Percentiles rank a stretch among this genome's conserved stretches.
phyloP scores from a whole-genome alignment of 2,888 invertebrate species.

The Drosophila nigricruria region DNA sequence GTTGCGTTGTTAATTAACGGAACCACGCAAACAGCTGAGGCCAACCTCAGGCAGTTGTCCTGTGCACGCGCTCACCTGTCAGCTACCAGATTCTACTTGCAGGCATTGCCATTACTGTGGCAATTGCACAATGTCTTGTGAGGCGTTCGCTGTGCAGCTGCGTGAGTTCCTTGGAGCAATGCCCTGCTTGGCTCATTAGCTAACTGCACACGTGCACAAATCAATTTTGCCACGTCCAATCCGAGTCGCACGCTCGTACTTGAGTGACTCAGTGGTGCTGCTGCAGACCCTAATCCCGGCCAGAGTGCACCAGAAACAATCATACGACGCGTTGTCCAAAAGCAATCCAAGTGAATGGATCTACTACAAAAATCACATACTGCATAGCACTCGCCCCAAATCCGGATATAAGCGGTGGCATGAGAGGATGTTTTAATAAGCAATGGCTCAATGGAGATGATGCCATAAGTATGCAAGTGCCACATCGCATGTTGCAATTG shows the following conservation, averaged over 20 bases:
- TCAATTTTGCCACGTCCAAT: constrained; percentile 64
- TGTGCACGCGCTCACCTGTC: constrained; percentile 15
- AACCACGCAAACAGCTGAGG: constrained; percentile 40
- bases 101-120: constrained; percentile 37
- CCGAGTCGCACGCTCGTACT: constrained; percentile 32
- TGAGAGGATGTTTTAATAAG: constrained; percentile 67
- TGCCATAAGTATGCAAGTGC: constrained; percentile 50
- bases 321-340: constrained; percentile 70
- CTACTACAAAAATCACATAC: constrained; percentile 45
- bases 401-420: not conserved
- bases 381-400: not conserved
- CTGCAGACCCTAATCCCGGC: constrained; percentile 29
- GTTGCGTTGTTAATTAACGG: constrained; percentile 71
- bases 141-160: constrained; percentile 25
- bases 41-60: constrained; percentile 21
- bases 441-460: constrained; percentile 42
- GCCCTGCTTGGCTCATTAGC: constrained; percentile 64
- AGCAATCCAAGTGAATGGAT: constrained; percentile 71
- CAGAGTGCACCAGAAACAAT: constrained; percentile 61
- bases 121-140: constrained; percentile 37
- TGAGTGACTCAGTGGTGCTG: constrained; percentile 29
- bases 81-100: constrained; percentile 30
- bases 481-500: constrained; percentile 42
- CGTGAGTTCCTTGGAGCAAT: constrained; percentile 25
- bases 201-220: constrained; percentile 77